Conservation (phyloP, 2,888 invertebrate species). For the Drosophila fulvimacula region DNA sequence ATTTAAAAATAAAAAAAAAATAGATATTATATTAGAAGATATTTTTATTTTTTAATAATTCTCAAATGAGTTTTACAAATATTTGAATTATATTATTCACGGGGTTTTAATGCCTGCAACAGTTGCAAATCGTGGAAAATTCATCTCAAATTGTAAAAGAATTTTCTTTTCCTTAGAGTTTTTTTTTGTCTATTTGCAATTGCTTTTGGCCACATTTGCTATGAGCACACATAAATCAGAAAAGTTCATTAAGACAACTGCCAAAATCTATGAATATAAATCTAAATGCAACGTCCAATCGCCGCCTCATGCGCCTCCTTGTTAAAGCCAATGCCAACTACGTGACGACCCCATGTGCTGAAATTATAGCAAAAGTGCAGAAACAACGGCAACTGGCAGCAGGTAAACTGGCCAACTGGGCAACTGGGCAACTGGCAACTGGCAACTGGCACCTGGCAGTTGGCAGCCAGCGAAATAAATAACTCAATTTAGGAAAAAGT, state of each 20-base stretch:
- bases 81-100: too few relatives aligned
- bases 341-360: conserved; percentile 60
- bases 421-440: conserved; percentile 11
- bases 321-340: conserved; percentile 32
- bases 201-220: neutral
- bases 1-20: too few relatives aligned
- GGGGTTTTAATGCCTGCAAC: too few relatives aligned
- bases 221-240: conserved; percentile 64
- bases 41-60: too few relatives aligned
- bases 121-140: too few relatives aligned
- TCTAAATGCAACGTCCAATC: conserved; percentile 48
- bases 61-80: too few relatives aligned
- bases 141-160: neutral
- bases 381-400: conserved; percentile 35
- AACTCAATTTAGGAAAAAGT: conserved; percentile 80
- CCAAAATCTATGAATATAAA: conserved; percentile 75
- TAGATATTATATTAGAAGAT: too few relatives aligned
- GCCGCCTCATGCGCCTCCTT: conserved; percentile 10
- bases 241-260: conserved; percentile 80
- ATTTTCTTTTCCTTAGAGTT: conserved; percentile 1
- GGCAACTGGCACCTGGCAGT: conserved; percentile 23
- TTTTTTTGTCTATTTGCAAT: conserved; percentile 12
- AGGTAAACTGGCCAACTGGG: conserved; percentile 1
- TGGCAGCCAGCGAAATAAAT: conserved; percentile 66
- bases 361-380: conserved; percentile 50